Conservation (phyloP, 37 sponge, comb jelly and placozoan genomes). For the Axinella damicornis region DNA sequence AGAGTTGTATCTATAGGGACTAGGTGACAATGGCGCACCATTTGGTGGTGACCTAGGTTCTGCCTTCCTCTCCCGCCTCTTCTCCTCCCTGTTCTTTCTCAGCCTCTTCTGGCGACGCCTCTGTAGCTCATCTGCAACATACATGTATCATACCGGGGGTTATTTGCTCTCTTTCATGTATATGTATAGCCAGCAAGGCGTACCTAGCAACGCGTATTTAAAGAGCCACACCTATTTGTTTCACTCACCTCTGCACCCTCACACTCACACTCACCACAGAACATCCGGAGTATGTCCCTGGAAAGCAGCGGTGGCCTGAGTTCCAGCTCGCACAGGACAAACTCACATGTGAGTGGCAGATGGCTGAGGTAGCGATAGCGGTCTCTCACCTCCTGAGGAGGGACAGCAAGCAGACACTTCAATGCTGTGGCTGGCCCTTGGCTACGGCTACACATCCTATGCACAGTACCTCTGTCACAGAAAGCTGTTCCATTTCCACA, state of each 20-base stretch:
- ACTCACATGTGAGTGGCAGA: constrained; percentile 85
- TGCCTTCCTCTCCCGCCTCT: constrained; percentile 33
- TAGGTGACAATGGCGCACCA: too few relatives aligned
- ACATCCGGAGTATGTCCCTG: constrained; percentile 47
- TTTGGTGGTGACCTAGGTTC: not conserved
- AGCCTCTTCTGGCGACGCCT: constrained; percentile 50
- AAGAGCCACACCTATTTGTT: too few relatives aligned
- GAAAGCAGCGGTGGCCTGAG: constrained; percentile 78
- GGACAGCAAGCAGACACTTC: too few relatives aligned
- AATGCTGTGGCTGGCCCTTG: too few relatives aligned
- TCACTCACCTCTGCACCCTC: not conserved
- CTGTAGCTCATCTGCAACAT: constrained; percentile 50
- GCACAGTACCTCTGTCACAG: constrained; percentile 69
- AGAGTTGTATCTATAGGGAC: too few relatives aligned
- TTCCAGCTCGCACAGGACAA: constrained; percentile 87
- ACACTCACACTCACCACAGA: constrained; percentile 42
- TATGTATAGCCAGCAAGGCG: too few relatives aligned
- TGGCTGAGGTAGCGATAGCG: constrained; percentile 84
- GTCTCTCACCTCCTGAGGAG: constrained; percentile 64
- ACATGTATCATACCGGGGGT: too few relatives aligned
- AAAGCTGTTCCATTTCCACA: constrained; percentile 77
- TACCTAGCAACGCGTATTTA: too few relatives aligned
- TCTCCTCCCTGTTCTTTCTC: constrained; percentile 75
- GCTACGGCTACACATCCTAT: too few relatives aligned
- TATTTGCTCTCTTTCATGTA: too few relatives aligned